Evolutionary conservation across 1,140 invertebrate species (phyloP).

Genomic region (Eupristina koningsbergeri): DNA sequence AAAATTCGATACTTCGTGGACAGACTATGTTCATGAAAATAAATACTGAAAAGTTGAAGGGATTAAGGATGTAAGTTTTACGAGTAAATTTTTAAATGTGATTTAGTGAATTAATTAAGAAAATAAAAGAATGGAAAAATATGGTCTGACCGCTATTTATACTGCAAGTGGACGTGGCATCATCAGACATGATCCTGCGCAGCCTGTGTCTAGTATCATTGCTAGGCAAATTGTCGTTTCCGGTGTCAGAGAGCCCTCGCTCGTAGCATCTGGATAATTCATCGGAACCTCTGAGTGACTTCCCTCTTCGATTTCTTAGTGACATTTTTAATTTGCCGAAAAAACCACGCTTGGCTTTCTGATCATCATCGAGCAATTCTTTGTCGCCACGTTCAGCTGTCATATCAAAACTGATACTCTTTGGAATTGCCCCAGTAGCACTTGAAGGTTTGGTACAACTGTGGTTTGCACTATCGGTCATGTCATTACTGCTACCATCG

Average conservation of each 20-base stretch:
- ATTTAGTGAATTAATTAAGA: no score
- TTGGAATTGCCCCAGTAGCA: slow-evolving; percentile 89
- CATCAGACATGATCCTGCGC: slow-evolving; percentile 74
- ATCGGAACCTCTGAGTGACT: slow-evolving; percentile 71
- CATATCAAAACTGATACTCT: slow-evolving; percentile 93
- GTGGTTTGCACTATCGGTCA: slow-evolving; percentile 35
- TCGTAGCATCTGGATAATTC: slow-evolving; percentile 70
- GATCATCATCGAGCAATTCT: slow-evolving; percentile 76
- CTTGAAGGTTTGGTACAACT: slow-evolving; percentile 72
- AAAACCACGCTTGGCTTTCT: slow-evolving; percentile 77
- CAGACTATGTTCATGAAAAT: no score
- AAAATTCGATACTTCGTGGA: no score
- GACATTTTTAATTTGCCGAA: slow-evolving; percentile 82
- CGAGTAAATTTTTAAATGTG: no score
- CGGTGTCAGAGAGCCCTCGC: slow-evolving; percentile 61
- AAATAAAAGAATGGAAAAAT: no score
- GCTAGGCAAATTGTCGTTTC: slow-evolving; percentile 61
- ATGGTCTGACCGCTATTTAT: slow-evolving; percentile 59
- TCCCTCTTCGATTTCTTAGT: slow-evolving; percentile 78
- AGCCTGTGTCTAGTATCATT: slow-evolving; percentile 64
- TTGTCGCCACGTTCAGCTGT: slow-evolving; percentile 87
- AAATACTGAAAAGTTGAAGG: no score
- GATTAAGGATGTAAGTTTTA: no score
- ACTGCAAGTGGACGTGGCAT: slow-evolving; percentile 63
- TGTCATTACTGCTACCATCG: slow-evolving; percentile 46